These are phyloP conservation scores for Gastracanthus pulcherrimus DNA, from an alignment of 2,888 invertebrate genomes.

Conservation along the genomic window DNA sequence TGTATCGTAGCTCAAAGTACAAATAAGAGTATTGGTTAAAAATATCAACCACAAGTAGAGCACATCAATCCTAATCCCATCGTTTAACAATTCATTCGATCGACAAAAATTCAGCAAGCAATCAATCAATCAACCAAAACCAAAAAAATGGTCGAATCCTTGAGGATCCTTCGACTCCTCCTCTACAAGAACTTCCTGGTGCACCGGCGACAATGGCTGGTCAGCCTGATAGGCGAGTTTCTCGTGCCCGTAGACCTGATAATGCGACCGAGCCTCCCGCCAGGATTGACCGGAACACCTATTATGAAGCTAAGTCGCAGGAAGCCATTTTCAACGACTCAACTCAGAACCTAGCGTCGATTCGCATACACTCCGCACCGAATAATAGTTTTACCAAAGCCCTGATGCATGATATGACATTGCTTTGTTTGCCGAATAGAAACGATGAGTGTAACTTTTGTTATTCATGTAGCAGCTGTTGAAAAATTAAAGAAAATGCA, in stretches of 20 bases:
- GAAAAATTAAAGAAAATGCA: no score
- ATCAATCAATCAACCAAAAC: neutral
- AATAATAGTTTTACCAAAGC: conserved; percentile 60
- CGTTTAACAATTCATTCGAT: neutral
- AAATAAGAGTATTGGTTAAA: no score
- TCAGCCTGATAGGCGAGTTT: conserved; percentile 67
- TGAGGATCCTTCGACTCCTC: conserved; percentile 66
- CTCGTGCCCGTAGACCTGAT: conserved; percentile 68
- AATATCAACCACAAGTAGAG: neutral
- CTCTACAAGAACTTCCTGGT: conserved; percentile 70
- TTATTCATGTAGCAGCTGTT: no score
- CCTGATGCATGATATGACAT: conserved; percentile 62
- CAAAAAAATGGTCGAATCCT: conserved; percentile 11
- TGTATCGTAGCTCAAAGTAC: no score
- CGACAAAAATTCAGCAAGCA: neutral
- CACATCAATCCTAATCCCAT: neutral
- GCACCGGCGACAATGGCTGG: conserved; percentile 70
- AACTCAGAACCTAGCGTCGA: neutral
- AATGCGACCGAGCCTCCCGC: conserved; percentile 60
- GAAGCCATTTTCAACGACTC: conserved; percentile 13
- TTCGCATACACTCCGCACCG: conserved; percentile 66
- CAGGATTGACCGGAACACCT: conserved; percentile 60
- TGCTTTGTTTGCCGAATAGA: conserved; percentile 26
- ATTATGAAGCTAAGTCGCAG: conserved; percentile 53
- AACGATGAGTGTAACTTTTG: neutral